A percentile compares a stretch with the other conserved stretches of the same genome.
Conservation (phyloP, 2,888 invertebrate genomes). For the Mechanitis messenoides region DNA sequence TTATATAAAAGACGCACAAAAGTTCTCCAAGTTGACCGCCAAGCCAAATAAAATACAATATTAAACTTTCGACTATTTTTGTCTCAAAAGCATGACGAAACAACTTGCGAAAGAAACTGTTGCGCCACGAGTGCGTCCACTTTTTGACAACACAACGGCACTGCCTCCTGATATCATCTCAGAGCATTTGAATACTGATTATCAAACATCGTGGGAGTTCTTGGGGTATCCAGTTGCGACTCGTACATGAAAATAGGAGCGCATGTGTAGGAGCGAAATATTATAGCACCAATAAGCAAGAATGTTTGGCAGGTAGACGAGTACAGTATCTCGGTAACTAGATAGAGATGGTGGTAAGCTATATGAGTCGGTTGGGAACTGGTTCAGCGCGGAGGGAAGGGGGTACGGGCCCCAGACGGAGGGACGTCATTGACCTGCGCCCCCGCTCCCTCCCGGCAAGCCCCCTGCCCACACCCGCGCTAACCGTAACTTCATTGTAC, state of each 20-base stretch:
- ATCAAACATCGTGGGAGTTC: conserved; percentile 31
- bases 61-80: conserved; percentile 66
- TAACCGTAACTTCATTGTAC: conserved; percentile 68
- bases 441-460: conserved; percentile 37
- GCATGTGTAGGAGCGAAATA: conserved; percentile 21
- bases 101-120: conserved; percentile 64
- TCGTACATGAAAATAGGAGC: conserved; percentile 3
- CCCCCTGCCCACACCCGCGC: conserved; percentile 54
- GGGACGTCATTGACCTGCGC: conserved; percentile 72
- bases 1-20: conserved; percentile 14
- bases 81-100: conserved; percentile 57
- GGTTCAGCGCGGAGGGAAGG: conserved; percentile 42
- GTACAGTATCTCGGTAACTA: conserved; percentile 50
- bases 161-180: conserved; percentile 33
- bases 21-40: conserved; percentile 30
- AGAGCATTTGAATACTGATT: conserved; percentile 25
- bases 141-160: conserved; percentile 39
- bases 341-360: conserved; percentile 65
- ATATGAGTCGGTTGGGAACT: conserved; percentile 49
- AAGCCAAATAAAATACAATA: conserved; percentile 48
- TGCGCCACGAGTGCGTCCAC: conserved; percentile 44
- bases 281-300: conserved; percentile 39
- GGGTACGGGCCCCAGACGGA: conserved; percentile 59
- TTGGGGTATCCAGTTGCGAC: conserved; percentile 13
- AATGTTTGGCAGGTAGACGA: conserved; percentile 58